Base-by-base conservation (phyloP, 2,113 vertebrate genomes). In the Leucoraja erinaceus region DNA sequence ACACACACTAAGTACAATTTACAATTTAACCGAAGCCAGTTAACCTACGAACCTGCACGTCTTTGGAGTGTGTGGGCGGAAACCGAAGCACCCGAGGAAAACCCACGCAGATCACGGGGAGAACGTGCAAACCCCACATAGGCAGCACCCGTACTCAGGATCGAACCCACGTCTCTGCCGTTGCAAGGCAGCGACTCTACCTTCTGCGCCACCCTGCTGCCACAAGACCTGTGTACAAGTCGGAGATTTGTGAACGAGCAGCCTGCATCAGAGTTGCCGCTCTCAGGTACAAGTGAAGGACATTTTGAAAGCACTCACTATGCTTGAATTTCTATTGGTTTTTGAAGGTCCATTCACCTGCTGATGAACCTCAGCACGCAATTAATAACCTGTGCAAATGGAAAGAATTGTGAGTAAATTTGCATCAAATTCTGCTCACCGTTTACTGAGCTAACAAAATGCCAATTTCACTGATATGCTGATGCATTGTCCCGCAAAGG, bases 351-450 rank as follows among this genome's bases (percentile, higher is more conserved):
- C 28, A 16, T 28, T 66, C n/a, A 88, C 83, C 61, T 63, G 83
- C 59, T 88, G 83, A 28, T 66, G 59, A 88, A 63, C 83, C 59
- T 31, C 83, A 63, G 83, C 31, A 61, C 83, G 63, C n/a, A 88
- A 59, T 88, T 88, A 88, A 88, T 88, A n/a, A 31, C 31, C 63
- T 31, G 63, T 88, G 83, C 83, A 88, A 88, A 86, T 86, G 11
- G 38, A 61, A 83, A 22, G 20, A 83, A 83, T 56, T 20, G 18
- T 83, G 79, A 61, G 83, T 63, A 61, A 63, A 88, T 88, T 88
- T 88, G 59, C n/a, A 88, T 88, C 59, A 63, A 88, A 63, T 88
- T 86, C n/a, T 86, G 83, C 56, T 63, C 28, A 63, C 14, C 5
- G 63, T 31, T 88, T 88, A 63, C 59, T 31, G 38, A 63, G n/a